Evolutionary conservation across 2,113 vertebrate species (phyloP).

Genomic region (Anoplopoma fimbria): DNA sequence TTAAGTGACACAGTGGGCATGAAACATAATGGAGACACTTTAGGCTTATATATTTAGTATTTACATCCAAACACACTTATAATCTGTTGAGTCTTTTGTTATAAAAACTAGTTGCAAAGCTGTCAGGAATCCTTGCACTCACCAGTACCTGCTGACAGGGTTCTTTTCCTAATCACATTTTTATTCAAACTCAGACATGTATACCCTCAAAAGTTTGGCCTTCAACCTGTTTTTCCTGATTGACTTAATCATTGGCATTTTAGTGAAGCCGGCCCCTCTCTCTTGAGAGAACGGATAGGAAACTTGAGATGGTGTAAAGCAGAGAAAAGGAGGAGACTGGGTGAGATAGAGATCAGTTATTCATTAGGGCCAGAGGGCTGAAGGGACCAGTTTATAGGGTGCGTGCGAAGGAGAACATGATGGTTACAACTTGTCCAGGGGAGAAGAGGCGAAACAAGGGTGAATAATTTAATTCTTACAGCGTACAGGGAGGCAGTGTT

Average conservation of each 20-base stretch:
- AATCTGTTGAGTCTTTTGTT: background rate
- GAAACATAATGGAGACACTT: background rate
- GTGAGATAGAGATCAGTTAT: constrained; percentile 26
- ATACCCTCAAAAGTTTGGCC: background rate
- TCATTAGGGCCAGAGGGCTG: constrained; percentile 25
- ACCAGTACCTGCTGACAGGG: background rate
- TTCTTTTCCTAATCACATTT: background rate
- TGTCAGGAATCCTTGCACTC: background rate
- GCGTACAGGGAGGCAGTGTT: constrained; percentile 34
- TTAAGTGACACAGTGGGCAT: background rate
- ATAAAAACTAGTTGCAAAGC: background rate
- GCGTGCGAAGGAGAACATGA: constrained; percentile 41
- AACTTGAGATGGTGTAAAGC: constrained; percentile 27
- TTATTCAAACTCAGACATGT: background rate
- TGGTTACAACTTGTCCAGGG: constrained; percentile 38
- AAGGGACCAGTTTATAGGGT: constrained; percentile 39
- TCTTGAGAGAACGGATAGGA: constrained; percentile 11
- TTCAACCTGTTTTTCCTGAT: constrained; percentile 3
- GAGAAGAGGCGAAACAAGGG: constrained; percentile 65
- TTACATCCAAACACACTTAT: background rate
- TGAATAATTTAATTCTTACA: constrained; percentile 62
- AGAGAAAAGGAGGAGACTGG: constrained; percentile 53
- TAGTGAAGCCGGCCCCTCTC: background rate
- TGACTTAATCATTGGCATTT: accelerated
- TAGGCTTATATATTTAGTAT: background rate